Evolutionary conservation across 2,113 vertebrate species (phyloP).

Genomic region (Cyanoderma ruficeps): DNA sequence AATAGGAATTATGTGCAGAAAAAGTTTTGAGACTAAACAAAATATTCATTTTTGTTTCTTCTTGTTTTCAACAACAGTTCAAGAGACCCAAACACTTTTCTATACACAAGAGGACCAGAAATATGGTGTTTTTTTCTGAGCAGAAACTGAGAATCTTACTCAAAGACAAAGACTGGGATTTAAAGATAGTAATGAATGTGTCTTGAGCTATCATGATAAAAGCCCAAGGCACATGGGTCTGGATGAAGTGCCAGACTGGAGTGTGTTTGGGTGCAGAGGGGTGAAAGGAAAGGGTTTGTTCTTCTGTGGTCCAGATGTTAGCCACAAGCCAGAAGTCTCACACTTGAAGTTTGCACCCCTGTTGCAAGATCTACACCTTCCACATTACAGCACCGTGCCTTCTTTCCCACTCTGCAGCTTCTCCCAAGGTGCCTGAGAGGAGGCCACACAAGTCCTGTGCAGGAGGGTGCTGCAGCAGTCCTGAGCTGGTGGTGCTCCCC

Average conservation of each 20-base stretch:
- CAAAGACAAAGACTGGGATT: not conserved
- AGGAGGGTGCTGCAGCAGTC: not conserved
- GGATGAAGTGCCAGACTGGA: not conserved
- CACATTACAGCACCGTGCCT: fast-evolving
- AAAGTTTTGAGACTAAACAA: not conserved
- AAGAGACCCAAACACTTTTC: not conserved
- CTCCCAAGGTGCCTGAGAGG: not conserved
- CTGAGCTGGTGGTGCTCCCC: not conserved
- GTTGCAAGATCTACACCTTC: not conserved
- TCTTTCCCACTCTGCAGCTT: not conserved
- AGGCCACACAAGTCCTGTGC: not conserved
- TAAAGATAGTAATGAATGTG: not conserved
- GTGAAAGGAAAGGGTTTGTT: not conserved
- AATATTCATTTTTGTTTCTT: not conserved
- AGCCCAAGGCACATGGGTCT: not conserved
- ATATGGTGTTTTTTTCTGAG: not conserved
- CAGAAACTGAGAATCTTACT: not conserved
- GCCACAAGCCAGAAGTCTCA: not conserved
- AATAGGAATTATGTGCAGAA: not conserved
- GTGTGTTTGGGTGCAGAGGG: not conserved
- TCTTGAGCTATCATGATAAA: not conserved
- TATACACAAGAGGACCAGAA: not conserved
- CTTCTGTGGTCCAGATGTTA: not conserved
- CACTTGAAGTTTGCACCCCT: too few relatives aligned
- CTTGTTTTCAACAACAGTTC: not conserved